Conservation (phyloP, 2,888 invertebrate genomes). For the Hypomecis atomaria region DNA sequence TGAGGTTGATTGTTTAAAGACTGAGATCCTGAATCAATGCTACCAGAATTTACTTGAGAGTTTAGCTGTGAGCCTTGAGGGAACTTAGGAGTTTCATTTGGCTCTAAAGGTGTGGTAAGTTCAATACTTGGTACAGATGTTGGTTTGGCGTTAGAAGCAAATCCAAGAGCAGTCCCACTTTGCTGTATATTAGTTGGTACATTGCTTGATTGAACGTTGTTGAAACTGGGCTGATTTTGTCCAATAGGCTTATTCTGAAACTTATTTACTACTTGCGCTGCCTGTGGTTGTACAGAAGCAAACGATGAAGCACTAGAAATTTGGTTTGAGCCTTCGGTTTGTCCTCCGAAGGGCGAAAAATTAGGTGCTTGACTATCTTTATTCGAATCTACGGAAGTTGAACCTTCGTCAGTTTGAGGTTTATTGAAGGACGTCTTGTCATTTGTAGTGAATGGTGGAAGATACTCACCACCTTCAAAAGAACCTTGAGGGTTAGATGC, state of each 20-base stretch:
- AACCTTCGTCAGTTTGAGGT: slow-evolving; percentile 16
- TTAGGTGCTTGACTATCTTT: slow-evolving; percentile 15
- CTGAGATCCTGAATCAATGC: slow-evolving; percentile 20
- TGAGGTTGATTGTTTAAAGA: slow-evolving; percentile 24
- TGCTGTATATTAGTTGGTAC: slow-evolving; percentile 16
- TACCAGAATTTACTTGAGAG: slow-evolving; percentile 25
- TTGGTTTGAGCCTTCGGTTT: slow-evolving; percentile 23
- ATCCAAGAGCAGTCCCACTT: slow-evolving; percentile 12
- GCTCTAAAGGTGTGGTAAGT: slow-evolving; percentile 61
- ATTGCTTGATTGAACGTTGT: slow-evolving; percentile 18
- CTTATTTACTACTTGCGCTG: slow-evolving; percentile 22
- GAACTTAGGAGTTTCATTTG: slow-evolving; percentile 36
- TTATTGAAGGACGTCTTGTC: slow-evolving; percentile 30
- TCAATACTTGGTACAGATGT: slow-evolving; percentile 57
- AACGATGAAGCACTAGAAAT: slow-evolving; percentile 28
- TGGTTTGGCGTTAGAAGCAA: slow-evolving; percentile 32
- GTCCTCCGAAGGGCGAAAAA: slow-evolving; percentile 10
- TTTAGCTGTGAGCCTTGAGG: slow-evolving; percentile 27
- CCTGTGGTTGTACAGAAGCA: slow-evolving; percentile 29
- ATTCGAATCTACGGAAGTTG: slow-evolving; percentile 1
- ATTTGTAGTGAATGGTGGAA: slow-evolving; percentile 49
- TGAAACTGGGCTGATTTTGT: slow-evolving; percentile 37
- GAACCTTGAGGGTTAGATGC: slow-evolving; percentile 35
- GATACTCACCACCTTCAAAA: slow-evolving; percentile 51
- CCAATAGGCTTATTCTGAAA: slow-evolving; percentile 27